Conservation (phyloP, 30 jellyfish, hydroid and myxozoan species). For the Phacellophora camtschatica region DNA sequence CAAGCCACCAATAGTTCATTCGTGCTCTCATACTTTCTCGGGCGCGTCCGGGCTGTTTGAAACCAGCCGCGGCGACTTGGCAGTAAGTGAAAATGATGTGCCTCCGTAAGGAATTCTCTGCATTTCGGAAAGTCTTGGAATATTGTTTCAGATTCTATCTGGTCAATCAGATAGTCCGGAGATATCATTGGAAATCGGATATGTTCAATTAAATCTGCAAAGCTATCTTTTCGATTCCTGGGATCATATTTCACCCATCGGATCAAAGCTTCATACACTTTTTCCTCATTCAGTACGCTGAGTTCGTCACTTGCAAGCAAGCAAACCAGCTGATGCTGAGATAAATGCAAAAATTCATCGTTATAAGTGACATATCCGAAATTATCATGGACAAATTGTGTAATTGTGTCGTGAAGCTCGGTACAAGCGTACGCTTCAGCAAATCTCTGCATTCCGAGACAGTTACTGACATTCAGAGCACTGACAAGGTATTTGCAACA, state of each 20-base stretch:
- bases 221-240: constrained; percentile 47
- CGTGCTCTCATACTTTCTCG: constrained; percentile 94
- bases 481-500: constrained; percentile 92
- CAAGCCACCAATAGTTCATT: constrained; percentile 94
- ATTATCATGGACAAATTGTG: constrained; percentile 86
- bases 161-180: constrained; percentile 97
- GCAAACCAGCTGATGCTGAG: constrained; percentile 77
- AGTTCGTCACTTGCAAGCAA: constrained; percentile 86
- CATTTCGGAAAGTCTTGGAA: constrained; percentile 85
- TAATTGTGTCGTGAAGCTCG: constrained; percentile 70
- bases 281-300: constrained; percentile 92
- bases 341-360: constrained; percentile 86
- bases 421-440: constrained; percentile 98
- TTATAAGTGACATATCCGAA: constrained; percentile 88
- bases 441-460: constrained; percentile 97
- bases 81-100: constrained; percentile 87
- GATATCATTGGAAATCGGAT: constrained; percentile 94
- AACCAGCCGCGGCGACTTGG: constrained; percentile 93
- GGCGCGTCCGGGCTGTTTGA: constrained; percentile 90
- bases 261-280: constrained; percentile 87
- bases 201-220: constrained; percentile 86
- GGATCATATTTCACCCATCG: constrained; percentile 91
- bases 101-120: constrained; percentile 89
- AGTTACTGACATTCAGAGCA: constrained; percentile 77
- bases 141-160: constrained; percentile 91